Evolutionary conservation across 2,113 vertebrate genomes (phyloP).

Genomic region (Brachyhypopomus gauderio): DNA sequence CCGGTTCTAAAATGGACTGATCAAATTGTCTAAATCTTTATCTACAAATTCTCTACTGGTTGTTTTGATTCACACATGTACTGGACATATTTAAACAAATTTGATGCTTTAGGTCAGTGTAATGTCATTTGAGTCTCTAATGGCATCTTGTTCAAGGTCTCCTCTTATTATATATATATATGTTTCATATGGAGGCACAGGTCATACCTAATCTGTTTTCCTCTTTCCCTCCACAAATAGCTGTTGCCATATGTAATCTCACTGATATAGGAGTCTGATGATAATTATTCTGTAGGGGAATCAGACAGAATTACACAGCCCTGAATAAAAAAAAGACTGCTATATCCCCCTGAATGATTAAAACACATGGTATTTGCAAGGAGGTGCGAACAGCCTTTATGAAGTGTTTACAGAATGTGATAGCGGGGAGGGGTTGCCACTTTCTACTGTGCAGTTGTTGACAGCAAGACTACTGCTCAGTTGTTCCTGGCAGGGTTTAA

Average conservation of each 20-base stretch:
- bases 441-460: slow-evolving; percentile 53
- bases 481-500: slow-evolving; percentile 21
- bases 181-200: background rate
- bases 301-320: background rate
- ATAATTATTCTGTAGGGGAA: background rate
- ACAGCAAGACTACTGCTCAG: slow-evolving; percentile 38
- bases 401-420: slow-evolving; percentile 66
- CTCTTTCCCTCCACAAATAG: background rate
- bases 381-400: slow-evolving; percentile 65
- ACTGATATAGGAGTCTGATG: background rate
- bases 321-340: background rate
- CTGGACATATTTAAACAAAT: too few relatives aligned
- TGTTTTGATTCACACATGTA: too few relatives aligned
- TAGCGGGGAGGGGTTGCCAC: slow-evolving; percentile 48
- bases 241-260: background rate
- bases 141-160: background rate
- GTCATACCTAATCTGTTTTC: background rate
- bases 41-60: background rate
- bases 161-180: background rate
- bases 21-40: background rate
- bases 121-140: background rate
- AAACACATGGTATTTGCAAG: slow-evolving; percentile 17
- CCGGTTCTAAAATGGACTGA: background rate
- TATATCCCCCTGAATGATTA: slow-evolving; percentile 48
- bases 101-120: too few relatives aligned